These are phyloP conservation scores for Dromiciops gliroides DNA, from an alignment of 2,113 vertebrate species.

Conservation along the genomic window DNA sequence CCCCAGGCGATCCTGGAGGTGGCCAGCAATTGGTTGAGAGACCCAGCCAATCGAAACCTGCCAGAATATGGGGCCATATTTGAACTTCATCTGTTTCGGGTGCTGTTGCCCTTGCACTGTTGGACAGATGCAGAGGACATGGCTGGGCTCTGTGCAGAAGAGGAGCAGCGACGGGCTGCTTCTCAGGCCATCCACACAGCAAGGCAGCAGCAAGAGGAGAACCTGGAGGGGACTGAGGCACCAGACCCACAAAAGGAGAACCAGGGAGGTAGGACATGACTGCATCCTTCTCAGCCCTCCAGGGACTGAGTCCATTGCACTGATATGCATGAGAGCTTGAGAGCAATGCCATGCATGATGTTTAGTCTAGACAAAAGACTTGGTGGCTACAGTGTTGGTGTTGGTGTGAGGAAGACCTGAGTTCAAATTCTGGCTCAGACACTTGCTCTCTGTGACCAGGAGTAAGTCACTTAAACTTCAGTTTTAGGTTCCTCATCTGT, in stretches of 20 bases:
- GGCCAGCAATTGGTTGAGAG: conserved; percentile 87
- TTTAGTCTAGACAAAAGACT: neutral
- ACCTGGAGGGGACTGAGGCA: conserved; percentile 45
- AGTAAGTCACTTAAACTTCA: too few species aligned
- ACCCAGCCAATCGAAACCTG: conserved; percentile 78
- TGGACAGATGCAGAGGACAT: conserved; percentile 86
- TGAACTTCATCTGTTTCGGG: conserved; percentile 88
- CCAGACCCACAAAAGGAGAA: neutral
- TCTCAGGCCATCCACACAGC: conserved; percentile 81
- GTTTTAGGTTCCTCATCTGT: too few species aligned
- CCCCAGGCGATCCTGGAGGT: conserved; percentile 86
- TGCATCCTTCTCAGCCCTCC: neutral
- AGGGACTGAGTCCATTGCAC: neutral
- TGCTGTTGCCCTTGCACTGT: conserved; percentile 89
- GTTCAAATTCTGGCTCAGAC: too few species aligned
- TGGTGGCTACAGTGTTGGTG: too few species aligned
- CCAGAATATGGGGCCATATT: conserved; percentile 83
- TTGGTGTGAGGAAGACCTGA: too few species aligned
- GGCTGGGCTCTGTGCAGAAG: conserved; percentile 69
- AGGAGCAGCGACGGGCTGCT: conserved; percentile 79
- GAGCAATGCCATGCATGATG: neutral
- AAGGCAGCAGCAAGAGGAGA: conserved; percentile 41
- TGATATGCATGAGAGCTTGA: neutral
- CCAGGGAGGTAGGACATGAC: conserved; percentile 75
- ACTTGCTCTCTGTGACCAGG: too few species aligned